These are phyloP conservation scores for Heterodera filipjevi DNA, from an alignment of 2,888 invertebrate species.

Conservation along the genomic window DNA sequence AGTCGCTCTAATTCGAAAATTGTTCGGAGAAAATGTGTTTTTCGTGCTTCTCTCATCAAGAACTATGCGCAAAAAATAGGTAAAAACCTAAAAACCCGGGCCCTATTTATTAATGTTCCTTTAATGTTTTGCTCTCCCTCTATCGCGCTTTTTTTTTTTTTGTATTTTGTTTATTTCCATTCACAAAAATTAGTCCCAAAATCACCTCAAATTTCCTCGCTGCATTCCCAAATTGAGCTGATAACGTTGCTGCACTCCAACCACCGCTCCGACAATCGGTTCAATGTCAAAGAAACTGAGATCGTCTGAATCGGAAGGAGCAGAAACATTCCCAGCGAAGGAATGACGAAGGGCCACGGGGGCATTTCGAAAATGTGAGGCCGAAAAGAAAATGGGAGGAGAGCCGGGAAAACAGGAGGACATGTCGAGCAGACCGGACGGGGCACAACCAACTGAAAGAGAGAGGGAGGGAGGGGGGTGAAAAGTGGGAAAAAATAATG, in stretches of 20 bases:
- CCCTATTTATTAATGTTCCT: too few relatives aligned
- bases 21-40: too few relatives aligned
- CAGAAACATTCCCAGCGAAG: constrained; percentile 48
- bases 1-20: too few relatives aligned
- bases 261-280: constrained; percentile 56
- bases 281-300: constrained; percentile 57
- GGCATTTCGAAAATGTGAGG: constrained; percentile 57
- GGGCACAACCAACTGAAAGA: constrained; percentile 52
- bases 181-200: too few relatives aligned
- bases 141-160: too few relatives aligned
- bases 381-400: constrained; percentile 59
- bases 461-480: too few relatives aligned
- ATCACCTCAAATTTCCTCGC: constrained; percentile 52
- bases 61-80: too few relatives aligned
- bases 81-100: too few relatives aligned
- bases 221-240: constrained; percentile 62
- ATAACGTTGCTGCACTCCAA: constrained; percentile 53
- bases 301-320: constrained; percentile 48
- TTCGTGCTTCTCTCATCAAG: too few relatives aligned
- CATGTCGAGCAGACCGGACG: constrained; percentile 60
- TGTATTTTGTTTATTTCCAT: too few relatives aligned
- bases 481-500: too few relatives aligned
- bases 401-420: constrained; percentile 55
- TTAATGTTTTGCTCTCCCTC: too few relatives aligned
- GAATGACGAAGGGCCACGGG: constrained; percentile 51